Conservation (phyloP, 2,888 invertebrate species). For the Tortricodes alternella region DNA sequence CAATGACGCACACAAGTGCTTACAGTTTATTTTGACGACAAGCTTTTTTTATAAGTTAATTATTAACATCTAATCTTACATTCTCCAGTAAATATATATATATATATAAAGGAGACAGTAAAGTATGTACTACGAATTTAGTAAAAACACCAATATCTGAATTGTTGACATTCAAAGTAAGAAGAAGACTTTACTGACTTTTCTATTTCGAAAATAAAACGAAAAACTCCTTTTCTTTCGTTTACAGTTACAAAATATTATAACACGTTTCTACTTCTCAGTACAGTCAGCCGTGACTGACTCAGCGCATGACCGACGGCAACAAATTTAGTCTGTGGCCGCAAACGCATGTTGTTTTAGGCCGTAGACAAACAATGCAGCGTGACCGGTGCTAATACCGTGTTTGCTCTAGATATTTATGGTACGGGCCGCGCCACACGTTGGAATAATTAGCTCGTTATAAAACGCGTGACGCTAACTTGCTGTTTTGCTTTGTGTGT, state of each 20-base stretch:
- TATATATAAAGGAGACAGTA: no score
- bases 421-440: slow-evolving; percentile 60
- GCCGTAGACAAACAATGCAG: slow-evolving; percentile 76
- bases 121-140: no score
- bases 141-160: no score
- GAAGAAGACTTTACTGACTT: no score
- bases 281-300: slow-evolving; percentile 59
- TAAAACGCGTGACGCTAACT: slow-evolving; percentile 62
- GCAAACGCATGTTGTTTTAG: slow-evolving; percentile 82
- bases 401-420: slow-evolving; percentile 80
- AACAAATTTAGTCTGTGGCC: slow-evolving; percentile 73
- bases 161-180: no score
- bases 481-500: slow-evolving; percentile 44
- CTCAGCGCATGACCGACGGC: slow-evolving; percentile 74
- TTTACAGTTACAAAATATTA: not conserved
- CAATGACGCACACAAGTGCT: slow-evolving; percentile 48
- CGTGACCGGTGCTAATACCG: slow-evolving; percentile 77
- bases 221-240: not conserved
- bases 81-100: no score
- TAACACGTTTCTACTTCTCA: slow-evolving; percentile 37
- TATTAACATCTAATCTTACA: no score
- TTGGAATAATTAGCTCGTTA: slow-evolving; percentile 80
- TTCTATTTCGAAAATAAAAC: not conserved
- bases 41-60: no score
- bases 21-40: slow-evolving; percentile 17